Evolutionary conservation across 2,113 vertebrate genomes (phyloP).

Genomic region (Murina feae): DNA sequence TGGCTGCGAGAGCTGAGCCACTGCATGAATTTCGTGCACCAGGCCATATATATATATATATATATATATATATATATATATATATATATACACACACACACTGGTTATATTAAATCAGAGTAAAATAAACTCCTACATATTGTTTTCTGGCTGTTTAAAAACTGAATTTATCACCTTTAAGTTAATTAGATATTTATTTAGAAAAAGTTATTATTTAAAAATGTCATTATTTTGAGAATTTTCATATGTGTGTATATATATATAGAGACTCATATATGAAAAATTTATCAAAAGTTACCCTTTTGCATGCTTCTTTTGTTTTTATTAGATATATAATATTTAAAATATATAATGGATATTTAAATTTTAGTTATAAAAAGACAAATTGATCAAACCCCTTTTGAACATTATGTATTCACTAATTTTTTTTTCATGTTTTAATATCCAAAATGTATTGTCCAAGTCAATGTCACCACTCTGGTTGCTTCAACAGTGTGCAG

Average conservation of each 20-base stretch:
- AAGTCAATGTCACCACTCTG: not conserved
- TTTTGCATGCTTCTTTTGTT: not conserved
- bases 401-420: not conserved
- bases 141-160: not conserved
- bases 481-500: not conserved
- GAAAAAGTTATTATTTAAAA: not conserved
- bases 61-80: too few relatives aligned
- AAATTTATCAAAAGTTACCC: not conserved
- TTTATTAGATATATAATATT: not conserved
- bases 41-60: not conserved
- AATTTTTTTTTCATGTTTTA: not conserved
- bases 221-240: not conserved
- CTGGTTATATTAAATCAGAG: not conserved
- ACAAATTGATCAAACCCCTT: not conserved
- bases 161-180: not conserved
- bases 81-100: too few relatives aligned
- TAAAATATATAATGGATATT: not conserved
- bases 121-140: not conserved
- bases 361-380: not conserved
- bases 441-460: not conserved
- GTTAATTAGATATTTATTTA: not conserved
- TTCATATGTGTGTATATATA: not conserved
- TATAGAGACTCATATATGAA: not conserved
- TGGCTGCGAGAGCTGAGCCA: too few relatives aligned
- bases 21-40: too few relatives aligned